Base-by-base conservation (phyloP, 2,888 invertebrate species). In the Chironomus tentans region DNA sequence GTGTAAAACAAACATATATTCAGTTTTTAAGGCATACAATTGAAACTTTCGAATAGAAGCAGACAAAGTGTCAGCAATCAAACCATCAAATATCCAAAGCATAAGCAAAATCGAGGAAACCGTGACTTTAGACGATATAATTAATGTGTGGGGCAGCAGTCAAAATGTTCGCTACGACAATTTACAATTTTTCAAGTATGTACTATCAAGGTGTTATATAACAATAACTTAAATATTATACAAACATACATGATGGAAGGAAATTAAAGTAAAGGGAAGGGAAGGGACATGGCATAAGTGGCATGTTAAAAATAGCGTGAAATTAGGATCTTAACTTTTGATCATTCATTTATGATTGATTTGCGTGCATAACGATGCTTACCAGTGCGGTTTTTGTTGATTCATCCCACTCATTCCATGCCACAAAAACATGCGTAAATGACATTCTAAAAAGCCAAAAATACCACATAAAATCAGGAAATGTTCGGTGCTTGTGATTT, bases 331-430 rank as follows among this genome's bases (percentile, higher is more conserved):
- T 56, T 56, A 56, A 56, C 56, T 56, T 56, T 56, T 56, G 56
- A 56, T 56, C 18, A 56, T 18, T 56, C 65, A 65, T 65, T 65
- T 65, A 65, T 65, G 65, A 65, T 65, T 65, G 65, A 65, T 65
- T 65, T 65, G 65, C 65, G 65, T 65, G 65, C 13, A 13, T 21
- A 21, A 21, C 13, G 13, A 21, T 6, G 65, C 21, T 65, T 65
- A 24, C 65, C 24, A 7, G 38, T 38, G 38, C 38, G 38, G 38
- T 38, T 38, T 38, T 38, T 10, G 38, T 38, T 38, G 38, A 38
- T 38, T 38, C 38, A 38, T 38, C 38, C 38, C 10, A 38, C 38
- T 38, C 38, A 38, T 10, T 38, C 38, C 38, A 38, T 38, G 38
- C 38, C 38, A 38, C 38, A 10, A 38, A 38, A 38, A 38, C 38